A percentile compares a stretch with the other conserved stretches of the same genome.
These are phyloP conservation scores for Platanista minor DNA, from an alignment of 2,113 vertebrate species.

Conservation along the genomic window DNA sequence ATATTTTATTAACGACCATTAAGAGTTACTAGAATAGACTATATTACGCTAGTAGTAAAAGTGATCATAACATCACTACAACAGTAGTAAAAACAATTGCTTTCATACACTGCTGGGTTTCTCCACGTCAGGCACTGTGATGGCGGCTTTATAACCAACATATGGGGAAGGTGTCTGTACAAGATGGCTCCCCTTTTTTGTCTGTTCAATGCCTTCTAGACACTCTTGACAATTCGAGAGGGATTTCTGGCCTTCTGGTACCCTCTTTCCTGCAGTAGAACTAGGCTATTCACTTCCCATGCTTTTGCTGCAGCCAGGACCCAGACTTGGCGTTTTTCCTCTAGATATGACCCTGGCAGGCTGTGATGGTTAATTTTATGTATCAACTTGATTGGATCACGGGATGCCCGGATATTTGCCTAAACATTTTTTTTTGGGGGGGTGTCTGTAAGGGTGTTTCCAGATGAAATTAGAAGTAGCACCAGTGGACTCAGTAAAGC, in stretches of 20 bases:
- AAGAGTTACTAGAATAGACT: slow-evolving; percentile 56
- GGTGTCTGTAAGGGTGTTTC: background rate
- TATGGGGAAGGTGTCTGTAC: rapidly evolving
- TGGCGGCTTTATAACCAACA: background rate
- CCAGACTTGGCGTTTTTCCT: rapidly evolving
- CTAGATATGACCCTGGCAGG: rapidly evolving
- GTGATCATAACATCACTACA: background rate
- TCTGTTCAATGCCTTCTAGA: background rate
- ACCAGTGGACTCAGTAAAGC: background rate
- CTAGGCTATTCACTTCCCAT: rapidly evolving
- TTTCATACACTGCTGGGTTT: background rate
- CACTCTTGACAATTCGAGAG: background rate
- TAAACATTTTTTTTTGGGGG: background rate
- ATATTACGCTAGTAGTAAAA: slow-evolving; percentile 46
- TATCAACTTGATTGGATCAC: background rate
- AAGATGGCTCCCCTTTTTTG: too few species aligned
- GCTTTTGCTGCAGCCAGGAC: rapidly evolving
- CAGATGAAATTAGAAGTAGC: background rate
- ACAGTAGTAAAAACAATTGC: slow-evolving; percentile 46
- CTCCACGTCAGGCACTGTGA: rapidly evolving
- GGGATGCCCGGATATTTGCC: background rate
- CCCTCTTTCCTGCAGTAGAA: background rate
- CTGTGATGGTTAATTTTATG: background rate
- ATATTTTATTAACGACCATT: slow-evolving; percentile 72
- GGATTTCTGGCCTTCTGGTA: background rate